These are phyloP conservation scores for Metacarcinus magister DNA, from an alignment of 2,888 invertebrate genomes.

Conservation along the genomic window DNA sequence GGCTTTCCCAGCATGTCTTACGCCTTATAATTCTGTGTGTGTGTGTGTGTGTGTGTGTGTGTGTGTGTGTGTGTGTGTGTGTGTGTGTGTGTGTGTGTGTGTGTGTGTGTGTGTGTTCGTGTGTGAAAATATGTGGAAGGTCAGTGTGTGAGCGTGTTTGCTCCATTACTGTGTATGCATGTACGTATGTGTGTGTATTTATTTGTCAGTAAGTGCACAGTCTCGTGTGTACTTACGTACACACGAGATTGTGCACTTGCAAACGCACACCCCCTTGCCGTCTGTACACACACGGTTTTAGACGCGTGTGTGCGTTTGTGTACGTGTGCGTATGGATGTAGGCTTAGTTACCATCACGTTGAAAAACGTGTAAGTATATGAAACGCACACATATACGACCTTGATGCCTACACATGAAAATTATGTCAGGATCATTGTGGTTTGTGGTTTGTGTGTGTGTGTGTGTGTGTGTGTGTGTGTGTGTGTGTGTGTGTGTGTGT, in stretches of 20 bases:
- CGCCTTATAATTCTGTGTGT: neutral
- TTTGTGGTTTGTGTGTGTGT: neutral
- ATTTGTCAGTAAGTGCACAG: neutral
- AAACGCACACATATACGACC: slow-evolving; percentile 1
- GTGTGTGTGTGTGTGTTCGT: slow-evolving; percentile 22
- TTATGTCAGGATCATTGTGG: neutral
- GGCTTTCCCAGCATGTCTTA: slow-evolving; percentile 16
- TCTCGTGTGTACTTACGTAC: neutral
- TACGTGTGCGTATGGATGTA: neutral
- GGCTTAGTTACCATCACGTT: too few species aligned
- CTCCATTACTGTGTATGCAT: slow-evolving; percentile 16
- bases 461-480: slow-evolving; percentile 41
- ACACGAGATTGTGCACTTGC: neutral
- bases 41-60: slow-evolving; percentile 39
- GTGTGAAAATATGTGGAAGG: neutral
- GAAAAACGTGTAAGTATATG: neutral
- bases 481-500: slow-evolving; percentile 36
- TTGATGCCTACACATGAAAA: neutral
- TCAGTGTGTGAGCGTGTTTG: slow-evolving; percentile 13
- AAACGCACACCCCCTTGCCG: neutral
- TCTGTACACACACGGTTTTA: neutral
- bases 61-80: slow-evolving; percentile 39
- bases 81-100: slow-evolving; percentile 32
- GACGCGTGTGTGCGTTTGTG: neutral
- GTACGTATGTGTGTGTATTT: neutral